Percentiles rank a stretch among this genome's conserved stretches.
Evolutionary conservation across 1,140 invertebrate genomes (phyloP).

Genomic region (Gryllus bimaculatus): DNA sequence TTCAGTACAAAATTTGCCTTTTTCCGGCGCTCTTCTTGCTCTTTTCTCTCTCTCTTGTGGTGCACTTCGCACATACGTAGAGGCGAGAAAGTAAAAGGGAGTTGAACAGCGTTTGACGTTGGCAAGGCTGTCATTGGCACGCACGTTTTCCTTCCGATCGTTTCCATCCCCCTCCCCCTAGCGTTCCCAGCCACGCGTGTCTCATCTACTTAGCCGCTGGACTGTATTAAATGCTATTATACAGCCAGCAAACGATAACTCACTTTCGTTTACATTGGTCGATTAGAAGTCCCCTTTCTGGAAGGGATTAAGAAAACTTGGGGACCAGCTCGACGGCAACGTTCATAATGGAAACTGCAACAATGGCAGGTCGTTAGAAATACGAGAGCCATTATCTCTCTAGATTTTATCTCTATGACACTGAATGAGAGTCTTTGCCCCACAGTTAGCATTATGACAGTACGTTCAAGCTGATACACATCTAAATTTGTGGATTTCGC

Average conservation of each 20-base stretch:
- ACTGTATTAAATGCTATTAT: not conserved
- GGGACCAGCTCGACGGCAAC: not conserved
- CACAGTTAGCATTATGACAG: not conserved
- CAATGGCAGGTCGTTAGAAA: not conserved
- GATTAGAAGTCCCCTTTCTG: not conserved
- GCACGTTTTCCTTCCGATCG: too few species aligned
- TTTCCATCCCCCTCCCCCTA: too few species aligned
- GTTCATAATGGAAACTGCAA: not conserved
- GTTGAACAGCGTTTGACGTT: too few species aligned
- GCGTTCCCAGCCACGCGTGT: not conserved
- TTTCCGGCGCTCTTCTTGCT: too few species aligned
- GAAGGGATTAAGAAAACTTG: not conserved
- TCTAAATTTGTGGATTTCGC: not conserved
- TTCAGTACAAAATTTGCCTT: too few species aligned
- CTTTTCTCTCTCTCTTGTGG: too few species aligned
- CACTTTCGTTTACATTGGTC: not conserved
- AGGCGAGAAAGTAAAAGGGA: too few species aligned
- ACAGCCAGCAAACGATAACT: not conserved
- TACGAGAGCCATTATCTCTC: not conserved
- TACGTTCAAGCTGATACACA: not conserved
- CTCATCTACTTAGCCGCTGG: not conserved
- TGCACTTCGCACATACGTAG: too few species aligned
- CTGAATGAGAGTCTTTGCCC: not conserved
- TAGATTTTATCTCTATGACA: not conserved
- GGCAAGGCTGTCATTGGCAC: too few species aligned